Base-by-base conservation (phyloP, 2,113 vertebrate species). In the Apeltes quadracus region DNA sequence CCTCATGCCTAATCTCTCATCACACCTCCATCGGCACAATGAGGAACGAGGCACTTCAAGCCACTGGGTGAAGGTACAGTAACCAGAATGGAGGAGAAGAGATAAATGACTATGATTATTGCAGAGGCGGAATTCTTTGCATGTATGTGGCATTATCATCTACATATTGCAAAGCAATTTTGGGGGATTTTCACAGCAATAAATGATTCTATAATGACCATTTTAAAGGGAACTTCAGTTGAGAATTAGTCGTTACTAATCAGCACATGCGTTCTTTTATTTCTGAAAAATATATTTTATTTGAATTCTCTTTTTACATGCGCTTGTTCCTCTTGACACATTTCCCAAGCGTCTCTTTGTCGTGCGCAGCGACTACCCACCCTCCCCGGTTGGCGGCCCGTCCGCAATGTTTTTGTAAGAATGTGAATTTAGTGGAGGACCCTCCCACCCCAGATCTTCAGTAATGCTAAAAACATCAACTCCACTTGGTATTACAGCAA, bases 1-100 rank as follows among this genome's bases (percentile, higher is more conserved):
- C 56, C 64, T 59, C 39, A 62, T 14, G 50, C 64, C 69, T 84
- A 90, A 86, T 89, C 82, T 82, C 77, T 70, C 66, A 88, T 90
- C 79, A 54, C 63, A 76, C 69, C 78, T 76, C 51, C 68, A 80
- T 72, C 68, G 61, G 69, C 69, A 84, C 82, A 77, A 75, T 72
- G 75, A 79, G 64, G 38, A 83, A 84, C 55, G 80, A 27, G 14
- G 75, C 61, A 82, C 61, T 41, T 82, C 70, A 23, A 65, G 72
- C 72, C 76, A 59, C 41, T 56, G 25, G 25, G 61, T 50, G 67
- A 38, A 59, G 48, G 69, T 61, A 73, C 25, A 73, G 53, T 41
- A 55, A 58, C 46, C 29, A 48, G 7, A 65, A 61, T 20, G 5
- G 29, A 10, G 41, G 38, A 4, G 29, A 10, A 46, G 38, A n/a